A percentile compares a stretch with the other conserved stretches of the same genome.
These are phyloP conservation scores for Kuschelorhynchus macadamiae DNA, from an alignment of 2,888 invertebrate genomes.

Conservation along the genomic window DNA sequence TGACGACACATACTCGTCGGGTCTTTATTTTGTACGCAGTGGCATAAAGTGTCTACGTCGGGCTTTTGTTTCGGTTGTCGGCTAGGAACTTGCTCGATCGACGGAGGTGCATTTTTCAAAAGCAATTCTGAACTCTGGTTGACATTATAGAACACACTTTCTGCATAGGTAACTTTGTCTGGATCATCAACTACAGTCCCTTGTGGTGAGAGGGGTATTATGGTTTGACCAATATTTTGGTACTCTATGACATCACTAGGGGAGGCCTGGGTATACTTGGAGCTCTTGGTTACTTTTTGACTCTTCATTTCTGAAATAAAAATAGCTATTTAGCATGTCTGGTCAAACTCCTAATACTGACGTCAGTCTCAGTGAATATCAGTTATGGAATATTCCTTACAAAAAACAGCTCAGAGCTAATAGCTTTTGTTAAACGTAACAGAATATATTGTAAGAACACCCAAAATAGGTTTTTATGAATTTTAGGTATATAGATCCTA, in stretches of 20 bases:
- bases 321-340: too few species aligned
- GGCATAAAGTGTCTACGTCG: conserved; percentile 64
- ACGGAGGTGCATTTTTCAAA: conserved; percentile 54
- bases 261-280: conserved; percentile 66
- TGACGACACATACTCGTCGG: conserved; percentile 53
- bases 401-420: too few species aligned
- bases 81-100: conserved; percentile 56
- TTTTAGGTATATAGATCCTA: too few species aligned
- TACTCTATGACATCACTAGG: conserved; percentile 65
- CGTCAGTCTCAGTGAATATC: too few species aligned
- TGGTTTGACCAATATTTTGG: conserved; percentile 51
- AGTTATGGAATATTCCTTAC: too few species aligned
- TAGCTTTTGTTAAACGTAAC: too few species aligned
- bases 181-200: conserved; percentile 53
- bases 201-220: conserved; percentile 53
- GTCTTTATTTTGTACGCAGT: conserved; percentile 60
- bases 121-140: conserved; percentile 63
- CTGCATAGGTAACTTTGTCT: conserved; percentile 53
- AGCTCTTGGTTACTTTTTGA: conserved; percentile 63
- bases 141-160: conserved; percentile 54
- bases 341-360: too few species aligned
- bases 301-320: conserved; percentile 51
- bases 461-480: too few species aligned
- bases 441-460: too few species aligned
- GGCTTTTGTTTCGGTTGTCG: conserved; percentile 49